Percentiles rank a stretch among this genome's conserved stretches.
phyloP scores from a whole-genome alignment of 2,888 invertebrate genomes.

The Hypolimnas misippus region DNA sequence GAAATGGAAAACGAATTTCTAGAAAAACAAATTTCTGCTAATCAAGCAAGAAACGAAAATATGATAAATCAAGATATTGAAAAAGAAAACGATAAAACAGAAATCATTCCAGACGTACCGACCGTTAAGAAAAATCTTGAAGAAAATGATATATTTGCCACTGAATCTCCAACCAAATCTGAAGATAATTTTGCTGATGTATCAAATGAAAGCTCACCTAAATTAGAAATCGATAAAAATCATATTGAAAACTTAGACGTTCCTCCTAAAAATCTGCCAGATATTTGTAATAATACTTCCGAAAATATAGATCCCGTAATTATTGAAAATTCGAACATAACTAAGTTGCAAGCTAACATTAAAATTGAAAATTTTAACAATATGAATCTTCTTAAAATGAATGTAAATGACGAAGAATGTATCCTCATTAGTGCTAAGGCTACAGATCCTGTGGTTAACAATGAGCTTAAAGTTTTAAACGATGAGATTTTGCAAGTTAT shows the following conservation, averaged over 20 bases:
- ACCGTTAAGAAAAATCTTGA: slow-evolving; percentile 37
- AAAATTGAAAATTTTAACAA: neutral
- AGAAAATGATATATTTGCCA: slow-evolving; percentile 50
- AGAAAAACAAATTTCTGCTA: slow-evolving; percentile 59
- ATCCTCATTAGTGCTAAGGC: neutral
- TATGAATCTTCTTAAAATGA: neutral
- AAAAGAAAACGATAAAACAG: slow-evolving; percentile 38
- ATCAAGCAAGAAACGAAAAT: slow-evolving; percentile 67
- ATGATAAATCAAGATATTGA: slow-evolving; percentile 63
- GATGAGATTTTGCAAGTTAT: slow-evolving; percentile 21
- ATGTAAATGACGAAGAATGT: neutral
- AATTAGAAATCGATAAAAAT: slow-evolving; percentile 46
- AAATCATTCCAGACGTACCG: slow-evolving; percentile 4
- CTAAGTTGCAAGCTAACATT: neutral
- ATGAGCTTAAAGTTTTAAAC: slow-evolving; percentile 26
- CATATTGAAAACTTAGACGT: slow-evolving; percentile 32
- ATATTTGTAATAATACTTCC: neutral
- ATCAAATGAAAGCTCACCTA: slow-evolving; percentile 66
- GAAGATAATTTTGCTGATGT: slow-evolving; percentile 72
- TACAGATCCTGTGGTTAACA: neutral
- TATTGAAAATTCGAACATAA: neutral
- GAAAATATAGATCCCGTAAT: neutral
- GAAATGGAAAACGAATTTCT: slow-evolving; percentile 74
- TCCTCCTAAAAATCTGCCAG: neutral
- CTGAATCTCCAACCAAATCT: slow-evolving; percentile 64